Evolutionary conservation across 2,888 invertebrate genomes (phyloP), one percentile per base, ranked within the genome.

Genomic region (Chrysina gloriosa): DNA sequence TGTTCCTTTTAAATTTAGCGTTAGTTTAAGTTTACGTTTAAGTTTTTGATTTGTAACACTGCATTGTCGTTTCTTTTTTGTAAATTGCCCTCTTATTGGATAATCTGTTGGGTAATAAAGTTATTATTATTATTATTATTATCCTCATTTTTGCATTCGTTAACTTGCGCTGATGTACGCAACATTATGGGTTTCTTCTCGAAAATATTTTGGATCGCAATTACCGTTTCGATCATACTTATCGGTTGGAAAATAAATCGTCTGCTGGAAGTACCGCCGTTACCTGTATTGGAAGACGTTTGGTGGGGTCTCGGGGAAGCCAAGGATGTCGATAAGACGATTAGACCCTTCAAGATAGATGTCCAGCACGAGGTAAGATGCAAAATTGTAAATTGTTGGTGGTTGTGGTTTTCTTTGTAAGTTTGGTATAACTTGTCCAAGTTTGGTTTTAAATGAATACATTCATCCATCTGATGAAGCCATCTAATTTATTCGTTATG

Each of bases 271-370:
- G 21, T 36, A 19, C 34, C 65, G 14, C 54, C 65, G 2, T 16
- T 23, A n/a, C 48, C 54, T 0, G 25, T 42, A 3, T 9, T 65
- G 6, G 16, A 54, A 16, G 16, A 65, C 11, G 45, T 27, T n/a
- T 65, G 65, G 65, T 65, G 65, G 65, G 65, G 65, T 2, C 39
- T 45, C 2, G 65, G 65, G 2, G 76, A 83, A 21, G 80, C 79
- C 23, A 80, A 80, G 48, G 79, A 84, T 16, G 83, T 82, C 23
- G 86, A 88, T 73, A 76, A 79, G 1, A 83, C 85, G 19, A 85
- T 90, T 58, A 84, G 83, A 67, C 85, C 87, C 0, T 90, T 86
- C 74, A 82, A 84, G 75, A 86, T 91, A 71, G 84, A 87, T 61
- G 85, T 89, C 70, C 77, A 87, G 0, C 84, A 88, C 76, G 82